Evolutionary conservation across 2,113 vertebrate genomes (phyloP), one percentile per base, ranked within the genome.

Genomic region (Piprites chloris): DNA sequence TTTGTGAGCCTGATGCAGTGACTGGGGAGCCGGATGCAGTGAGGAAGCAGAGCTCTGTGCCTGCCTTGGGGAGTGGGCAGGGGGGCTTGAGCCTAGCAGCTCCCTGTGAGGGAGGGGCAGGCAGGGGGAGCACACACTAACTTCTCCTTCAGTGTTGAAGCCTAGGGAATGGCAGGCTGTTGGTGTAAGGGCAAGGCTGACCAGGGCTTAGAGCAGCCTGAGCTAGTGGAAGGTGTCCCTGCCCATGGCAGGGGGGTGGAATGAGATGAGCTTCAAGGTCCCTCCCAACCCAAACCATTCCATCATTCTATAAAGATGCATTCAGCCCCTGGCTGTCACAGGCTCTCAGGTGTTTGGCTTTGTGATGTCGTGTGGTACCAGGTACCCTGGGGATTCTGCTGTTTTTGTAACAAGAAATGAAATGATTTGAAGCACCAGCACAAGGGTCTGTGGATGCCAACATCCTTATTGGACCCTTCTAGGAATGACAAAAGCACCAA

Each of bases 51-150:
- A 35, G 65, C 20, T 73, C 73, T 28, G 2, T 0, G 2, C 9
- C 2, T 53, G 83, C 65, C 11, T 21, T 37, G 8, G 42, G 28
- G 27, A 59, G 44, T 5, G 33, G 66, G 91, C 49, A 41, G 44
- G 39, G 37, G 50, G 81, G 37, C 63, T 47, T 2, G 10, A 69
- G 80, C 49, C 67, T 59, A 89, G 72, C 39, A 9, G 53, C 0
- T 9, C 11, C 27, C 2, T 1, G 22, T 28, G 8, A 21, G 63
- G 3, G 5, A 5, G 41, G 19, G 27, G 58, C 0, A 0, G 20
- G 52, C 6, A 50, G 58, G 14, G 47, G 24, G 16, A 49, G 42
- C 56, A 14, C 67, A 17, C 41, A 14, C 35, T 59, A 46, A 26
- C 58, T 35, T 26, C 0, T 16, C 12, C 21, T 9, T 5, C 58